Evolutionary conservation across 2,797 vertebrate genomes (phyloP).

Genomic region (Anableps anableps): DNA sequence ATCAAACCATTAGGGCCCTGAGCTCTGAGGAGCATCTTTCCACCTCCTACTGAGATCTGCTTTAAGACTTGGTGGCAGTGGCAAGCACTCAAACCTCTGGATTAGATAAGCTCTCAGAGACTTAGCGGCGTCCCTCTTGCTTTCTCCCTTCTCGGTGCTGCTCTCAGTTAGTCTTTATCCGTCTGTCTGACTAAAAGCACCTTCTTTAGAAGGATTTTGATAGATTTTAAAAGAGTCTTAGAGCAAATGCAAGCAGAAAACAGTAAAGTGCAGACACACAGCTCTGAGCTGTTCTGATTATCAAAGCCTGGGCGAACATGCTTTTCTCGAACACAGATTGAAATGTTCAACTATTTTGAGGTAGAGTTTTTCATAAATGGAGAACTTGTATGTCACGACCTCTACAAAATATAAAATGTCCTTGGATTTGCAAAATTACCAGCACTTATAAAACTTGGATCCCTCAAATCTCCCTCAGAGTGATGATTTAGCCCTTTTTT

Average conservation of each 20-base stretch:
- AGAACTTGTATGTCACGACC: slow-evolving; percentile 31
- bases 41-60: slow-evolving; percentile 77
- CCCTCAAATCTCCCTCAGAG: slow-evolving; percentile 20
- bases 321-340: not conserved
- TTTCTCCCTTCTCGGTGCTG: slow-evolving; percentile 30
- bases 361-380: not conserved
- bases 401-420: slow-evolving; percentile 42
- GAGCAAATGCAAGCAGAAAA: slow-evolving; percentile 18
- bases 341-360: not conserved
- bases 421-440: slow-evolving; percentile 56
- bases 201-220: slow-evolving; percentile 53
- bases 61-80: slow-evolving; percentile 69
- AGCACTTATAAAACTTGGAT: slow-evolving; percentile 23
- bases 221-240: slow-evolving; percentile 25
- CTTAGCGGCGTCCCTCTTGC: slow-evolving; percentile 44
- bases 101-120: slow-evolving; percentile 68
- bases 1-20: slow-evolving; percentile 84
- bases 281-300: slow-evolving; percentile 1
- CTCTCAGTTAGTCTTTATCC: slow-evolving; percentile 44
- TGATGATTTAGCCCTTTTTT: slow-evolving; percentile 41
- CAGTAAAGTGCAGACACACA: slow-evolving; percentile 9
- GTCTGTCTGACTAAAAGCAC: slow-evolving; percentile 44
- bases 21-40: slow-evolving; percentile 77
- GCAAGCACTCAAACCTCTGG: slow-evolving; percentile 69
- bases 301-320: not conserved